Evolutionary conservation across 2,113 vertebrate species (phyloP).

Genomic region (Mastomys natalensis): DNA sequence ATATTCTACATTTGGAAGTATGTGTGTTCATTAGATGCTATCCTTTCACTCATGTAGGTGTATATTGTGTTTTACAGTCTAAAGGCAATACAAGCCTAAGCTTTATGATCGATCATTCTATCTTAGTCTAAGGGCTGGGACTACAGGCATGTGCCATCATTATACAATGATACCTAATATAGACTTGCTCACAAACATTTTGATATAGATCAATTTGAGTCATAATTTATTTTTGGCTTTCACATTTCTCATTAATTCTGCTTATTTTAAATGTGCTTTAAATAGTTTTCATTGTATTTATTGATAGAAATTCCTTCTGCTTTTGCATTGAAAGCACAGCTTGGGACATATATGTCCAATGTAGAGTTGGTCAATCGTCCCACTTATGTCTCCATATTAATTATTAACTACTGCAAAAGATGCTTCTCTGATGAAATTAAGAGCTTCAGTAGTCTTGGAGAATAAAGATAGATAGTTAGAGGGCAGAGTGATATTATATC

Average conservation of each 20-base stretch:
- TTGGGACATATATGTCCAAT: background rate
- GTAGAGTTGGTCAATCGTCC: background rate
- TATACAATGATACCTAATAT: background rate
- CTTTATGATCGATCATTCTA: background rate
- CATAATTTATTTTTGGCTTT: background rate
- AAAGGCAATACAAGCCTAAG: background rate
- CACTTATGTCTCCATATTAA: background rate
- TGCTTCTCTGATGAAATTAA: background rate
- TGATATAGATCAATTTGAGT: background rate
- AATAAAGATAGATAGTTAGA: background rate
- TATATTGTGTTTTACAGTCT: background rate
- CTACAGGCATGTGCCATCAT: background rate
- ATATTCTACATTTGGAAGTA: background rate
- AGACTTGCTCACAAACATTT: background rate
- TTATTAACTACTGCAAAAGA: background rate
- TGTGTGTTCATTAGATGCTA: background rate
- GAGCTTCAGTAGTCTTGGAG: background rate
- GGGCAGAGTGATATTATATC: background rate
- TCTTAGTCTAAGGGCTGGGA: background rate
- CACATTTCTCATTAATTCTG: background rate
- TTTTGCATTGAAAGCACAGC: background rate
- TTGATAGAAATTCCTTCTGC: background rate
- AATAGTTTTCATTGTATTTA: background rate
- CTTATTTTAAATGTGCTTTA: background rate
- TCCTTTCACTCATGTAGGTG: background rate